Evolutionary conservation across 2,113 vertebrate genomes (phyloP).

Genomic region (Protomyctophum bolini): DNA sequence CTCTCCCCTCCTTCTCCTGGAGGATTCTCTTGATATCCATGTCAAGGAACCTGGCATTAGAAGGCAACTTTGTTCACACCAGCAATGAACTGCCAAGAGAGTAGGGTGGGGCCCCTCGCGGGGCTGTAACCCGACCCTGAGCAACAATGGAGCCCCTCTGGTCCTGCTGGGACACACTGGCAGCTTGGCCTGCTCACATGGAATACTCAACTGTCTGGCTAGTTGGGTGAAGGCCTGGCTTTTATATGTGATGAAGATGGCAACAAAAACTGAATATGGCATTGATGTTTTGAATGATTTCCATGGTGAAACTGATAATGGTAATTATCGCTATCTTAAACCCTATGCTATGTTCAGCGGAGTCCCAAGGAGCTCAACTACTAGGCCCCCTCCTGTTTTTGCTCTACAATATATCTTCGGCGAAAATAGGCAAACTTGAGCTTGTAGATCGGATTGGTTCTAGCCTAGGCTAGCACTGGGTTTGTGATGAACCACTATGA

Average conservation of each 20-base stretch:
- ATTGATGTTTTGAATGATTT: too few relatives aligned
- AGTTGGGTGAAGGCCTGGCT: constrained; percentile 45
- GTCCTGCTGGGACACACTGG: constrained; percentile 76
- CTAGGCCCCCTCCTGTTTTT: too few relatives aligned
- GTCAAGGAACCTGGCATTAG: constrained; percentile 80
- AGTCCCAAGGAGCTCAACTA: too few relatives aligned
- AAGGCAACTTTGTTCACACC: constrained; percentile 88
- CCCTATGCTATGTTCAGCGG: neutral
- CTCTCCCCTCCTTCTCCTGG: constrained; percentile 42
- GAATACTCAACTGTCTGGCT: constrained; percentile 44
- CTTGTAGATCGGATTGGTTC: too few relatives aligned
- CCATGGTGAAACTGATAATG: constrained; percentile 9
- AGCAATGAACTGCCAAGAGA: constrained; percentile 88
- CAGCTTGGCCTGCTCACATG: constrained; percentile 58
- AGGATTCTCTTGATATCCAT: constrained; percentile 69
- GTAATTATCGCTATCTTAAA: neutral
- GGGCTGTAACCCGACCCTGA: constrained; percentile 93
- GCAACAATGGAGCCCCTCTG: constrained; percentile 85
- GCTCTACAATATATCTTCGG: too few relatives aligned
- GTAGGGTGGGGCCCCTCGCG: constrained; percentile 88
- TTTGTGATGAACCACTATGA: neutral
- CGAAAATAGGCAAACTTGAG: too few relatives aligned
- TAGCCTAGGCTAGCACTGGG: neutral
- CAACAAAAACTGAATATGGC: too few relatives aligned
- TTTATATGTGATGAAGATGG: neutral